Percentiles rank a stretch among this genome's conserved stretches.
phyloP scores from a whole-genome alignment of 2,888 invertebrate species.

The Agelastica alni region DNA sequence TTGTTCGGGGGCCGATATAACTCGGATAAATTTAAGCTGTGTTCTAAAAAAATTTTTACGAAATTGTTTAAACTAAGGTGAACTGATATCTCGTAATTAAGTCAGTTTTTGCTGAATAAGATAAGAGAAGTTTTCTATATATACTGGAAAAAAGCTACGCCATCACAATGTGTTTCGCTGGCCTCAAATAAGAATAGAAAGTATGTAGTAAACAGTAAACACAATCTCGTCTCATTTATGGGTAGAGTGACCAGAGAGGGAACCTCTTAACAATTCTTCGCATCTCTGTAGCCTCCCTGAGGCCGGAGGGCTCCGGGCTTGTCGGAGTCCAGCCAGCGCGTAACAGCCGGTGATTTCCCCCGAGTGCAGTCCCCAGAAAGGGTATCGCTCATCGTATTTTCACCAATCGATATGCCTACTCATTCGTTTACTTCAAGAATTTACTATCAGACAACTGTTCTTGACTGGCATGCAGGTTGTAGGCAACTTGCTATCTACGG shows the following conservation, averaged over 20 bases:
- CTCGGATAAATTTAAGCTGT: no score
- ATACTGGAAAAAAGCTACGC: no score
- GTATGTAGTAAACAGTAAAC: constrained; percentile 11
- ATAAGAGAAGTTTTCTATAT: no score
- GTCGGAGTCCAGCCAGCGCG: constrained; percentile 6
- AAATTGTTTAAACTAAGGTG: no score
- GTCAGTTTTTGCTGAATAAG: no score
- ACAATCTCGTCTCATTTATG: constrained; percentile 15
- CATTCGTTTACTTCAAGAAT: constrained; percentile 10
- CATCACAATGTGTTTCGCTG: not conserved
- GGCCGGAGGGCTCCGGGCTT: constrained; percentile 1
- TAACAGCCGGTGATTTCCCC: constrained; percentile 16
- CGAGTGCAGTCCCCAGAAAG: constrained; percentile 8
- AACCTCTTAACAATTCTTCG: constrained; percentile 14
- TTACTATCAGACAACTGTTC: not conserved
- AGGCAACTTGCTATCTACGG: not conserved
- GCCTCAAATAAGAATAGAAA: constrained; percentile 1
- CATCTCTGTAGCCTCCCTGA: constrained; percentile 12
- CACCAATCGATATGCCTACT: constrained; percentile 14
- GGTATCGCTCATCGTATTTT: constrained; percentile 10
- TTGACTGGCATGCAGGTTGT: not conserved
- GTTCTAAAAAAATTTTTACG: no score
- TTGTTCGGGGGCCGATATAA: no score
- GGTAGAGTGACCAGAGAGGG: constrained; percentile 11
- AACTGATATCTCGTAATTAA: no score